phyloP scores from a whole-genome alignment of 2,888 invertebrate genomes.

The Cheilosia scutellata region DNA sequence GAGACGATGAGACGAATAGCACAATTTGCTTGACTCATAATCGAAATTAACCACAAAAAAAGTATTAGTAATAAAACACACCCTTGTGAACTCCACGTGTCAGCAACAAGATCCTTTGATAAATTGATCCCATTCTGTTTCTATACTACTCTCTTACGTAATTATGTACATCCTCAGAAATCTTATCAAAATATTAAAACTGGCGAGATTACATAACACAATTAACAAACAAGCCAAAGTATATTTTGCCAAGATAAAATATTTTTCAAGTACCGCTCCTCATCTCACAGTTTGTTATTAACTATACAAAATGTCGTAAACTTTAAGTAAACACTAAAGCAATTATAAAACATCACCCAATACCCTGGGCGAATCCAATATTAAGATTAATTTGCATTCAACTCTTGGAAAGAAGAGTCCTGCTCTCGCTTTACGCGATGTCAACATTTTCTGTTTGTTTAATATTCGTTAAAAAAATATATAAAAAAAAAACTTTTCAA shows the following conservation, averaged over 20 bases:
- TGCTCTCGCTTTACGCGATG: conserved; percentile 8
- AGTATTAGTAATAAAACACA: not conserved
- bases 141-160: too few species aligned
- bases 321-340: conserved; percentile 31
- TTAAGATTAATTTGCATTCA: conserved; percentile 69
- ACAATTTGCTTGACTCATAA: too few species aligned
- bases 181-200: too few species aligned
- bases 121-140: too few species aligned
- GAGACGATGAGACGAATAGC: too few species aligned
- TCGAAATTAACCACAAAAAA: too few species aligned
- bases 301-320: conserved; percentile 22
- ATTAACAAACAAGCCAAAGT: not conserved
- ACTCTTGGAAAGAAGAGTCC: conserved; percentile 40
- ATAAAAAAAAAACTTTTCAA: conserved; percentile 59
- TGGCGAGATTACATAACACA: not conserved
- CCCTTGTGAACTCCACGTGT: not conserved
- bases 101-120: not conserved
- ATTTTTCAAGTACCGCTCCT: not conserved
- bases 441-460: conserved; percentile 62
- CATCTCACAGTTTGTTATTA: conserved; percentile 9
- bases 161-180: too few species aligned
- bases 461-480: conserved; percentile 52
- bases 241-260: not conserved
- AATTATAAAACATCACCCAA: conserved; percentile 54
- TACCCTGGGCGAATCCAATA: conserved; percentile 48